Percentiles rank a stretch among this genome's conserved stretches.
Evolutionary conservation across 2,797 vertebrate genomes (phyloP).

Genomic region (Apogon talboti): DNA sequence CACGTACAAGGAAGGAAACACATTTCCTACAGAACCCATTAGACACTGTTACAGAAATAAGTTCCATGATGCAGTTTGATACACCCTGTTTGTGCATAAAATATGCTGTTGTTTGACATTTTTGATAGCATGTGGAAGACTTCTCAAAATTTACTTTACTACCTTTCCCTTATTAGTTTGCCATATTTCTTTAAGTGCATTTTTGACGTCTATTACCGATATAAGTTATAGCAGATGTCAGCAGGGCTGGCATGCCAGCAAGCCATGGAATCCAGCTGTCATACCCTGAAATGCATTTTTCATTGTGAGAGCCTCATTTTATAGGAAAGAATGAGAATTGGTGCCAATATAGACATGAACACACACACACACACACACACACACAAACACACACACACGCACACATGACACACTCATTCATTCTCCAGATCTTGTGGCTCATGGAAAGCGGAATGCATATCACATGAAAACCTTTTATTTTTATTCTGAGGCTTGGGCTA

Average conservation of each 20-base stretch:
- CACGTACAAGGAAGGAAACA: slow-evolving; percentile 48
- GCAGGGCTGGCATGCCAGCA: slow-evolving; percentile 27
- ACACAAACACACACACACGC: slow-evolving; percentile 29
- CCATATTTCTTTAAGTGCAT: slow-evolving; percentile 6
- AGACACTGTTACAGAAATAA: slow-evolving; percentile 3
- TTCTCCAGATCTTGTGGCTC: slow-evolving; percentile 46
- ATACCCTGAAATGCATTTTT: slow-evolving; percentile 48
- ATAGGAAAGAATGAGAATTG: slow-evolving; percentile 65
- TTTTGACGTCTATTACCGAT: slow-evolving; percentile 52
- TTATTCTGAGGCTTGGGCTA: slow-evolving; percentile 34
- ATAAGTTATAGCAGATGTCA: slow-evolving; percentile 69
- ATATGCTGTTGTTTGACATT: neutral
- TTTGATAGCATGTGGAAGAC: neutral
- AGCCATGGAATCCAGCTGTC: slow-evolving; percentile 40
- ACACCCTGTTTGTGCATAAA: neutral
- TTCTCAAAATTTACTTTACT: neutral
- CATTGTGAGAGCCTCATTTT: slow-evolving; percentile 23
- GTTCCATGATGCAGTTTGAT: neutral
- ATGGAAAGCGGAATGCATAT: slow-evolving; percentile 56
- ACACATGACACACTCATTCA: slow-evolving; percentile 26
- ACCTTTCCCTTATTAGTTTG: neutral
- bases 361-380: slow-evolving; percentile 15
- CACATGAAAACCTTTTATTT: slow-evolving; percentile 65
- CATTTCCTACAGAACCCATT: slow-evolving; percentile 53
- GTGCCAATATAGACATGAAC: slow-evolving; percentile 48